Conservation (phyloP, 2,113 vertebrate species). For the Ursus arctos region DNA sequence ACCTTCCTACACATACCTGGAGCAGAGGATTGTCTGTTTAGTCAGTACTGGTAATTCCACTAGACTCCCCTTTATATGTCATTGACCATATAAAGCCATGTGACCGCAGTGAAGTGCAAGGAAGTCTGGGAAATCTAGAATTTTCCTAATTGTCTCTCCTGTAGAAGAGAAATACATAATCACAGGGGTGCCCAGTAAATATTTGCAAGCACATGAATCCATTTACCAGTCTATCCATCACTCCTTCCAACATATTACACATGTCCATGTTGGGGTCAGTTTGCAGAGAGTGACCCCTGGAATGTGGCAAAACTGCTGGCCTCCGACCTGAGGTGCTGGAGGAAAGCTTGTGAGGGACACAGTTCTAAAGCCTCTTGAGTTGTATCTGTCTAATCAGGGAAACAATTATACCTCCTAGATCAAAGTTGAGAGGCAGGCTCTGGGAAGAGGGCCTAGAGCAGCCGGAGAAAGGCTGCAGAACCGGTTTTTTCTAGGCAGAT, state of each 20-base stretch:
- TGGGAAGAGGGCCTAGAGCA: constrained; percentile 47
- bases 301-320: neutral
- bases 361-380: constrained; percentile 6
- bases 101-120: neutral
- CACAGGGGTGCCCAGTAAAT: neutral
- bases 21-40: neutral
- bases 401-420: constrained; percentile 58
- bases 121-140: neutral
- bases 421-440: constrained; percentile 33
- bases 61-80: neutral
- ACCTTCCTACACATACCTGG: neutral
- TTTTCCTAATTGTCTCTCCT: neutral
- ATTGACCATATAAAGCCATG: neutral
- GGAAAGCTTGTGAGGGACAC: constrained; percentile 56
- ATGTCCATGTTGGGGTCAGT: neutral
- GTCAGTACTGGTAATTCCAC: neutral
- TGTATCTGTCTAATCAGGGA: constrained; percentile 33
- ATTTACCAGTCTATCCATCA: neutral
- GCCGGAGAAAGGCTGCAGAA: constrained; percentile 59
- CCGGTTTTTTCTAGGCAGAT: constrained; percentile 56
- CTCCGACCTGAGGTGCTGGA: neutral
- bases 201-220: neutral
- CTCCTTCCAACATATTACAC: neutral
- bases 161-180: neutral
- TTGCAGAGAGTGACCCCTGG: constrained; percentile 10